These are phyloP conservation scores for Dasypus novemcinctus DNA, from an alignment of 2,113 vertebrate genomes.

Conservation along the genomic window DNA sequence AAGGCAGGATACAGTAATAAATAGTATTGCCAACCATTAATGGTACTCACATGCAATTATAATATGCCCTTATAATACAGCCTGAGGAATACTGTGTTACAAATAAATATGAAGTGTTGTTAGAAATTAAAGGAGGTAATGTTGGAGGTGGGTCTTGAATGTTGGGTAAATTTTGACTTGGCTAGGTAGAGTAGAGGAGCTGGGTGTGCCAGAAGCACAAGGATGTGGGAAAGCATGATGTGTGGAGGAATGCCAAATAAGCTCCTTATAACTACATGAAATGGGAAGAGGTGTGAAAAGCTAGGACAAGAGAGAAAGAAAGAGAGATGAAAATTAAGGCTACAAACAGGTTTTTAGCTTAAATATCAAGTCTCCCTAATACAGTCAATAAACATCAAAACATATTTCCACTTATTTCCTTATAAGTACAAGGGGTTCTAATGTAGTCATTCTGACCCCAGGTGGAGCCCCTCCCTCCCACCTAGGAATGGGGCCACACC, in stretches of 20 bases:
- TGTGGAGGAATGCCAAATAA: not conserved
- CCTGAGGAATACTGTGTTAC: not conserved
- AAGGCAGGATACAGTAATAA: not conserved
- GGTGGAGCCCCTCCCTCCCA: not conserved
- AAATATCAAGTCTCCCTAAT: not conserved
- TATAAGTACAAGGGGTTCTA: not conserved
- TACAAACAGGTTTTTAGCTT: not conserved
- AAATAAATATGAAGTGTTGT: not conserved
- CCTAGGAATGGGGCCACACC: too few species aligned
- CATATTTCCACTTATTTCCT: not conserved
- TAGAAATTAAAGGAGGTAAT: not conserved
- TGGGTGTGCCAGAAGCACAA: not conserved
- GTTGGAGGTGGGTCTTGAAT: not conserved
- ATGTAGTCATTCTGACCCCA: not conserved
- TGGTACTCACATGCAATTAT: not conserved
- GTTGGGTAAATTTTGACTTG: not conserved
- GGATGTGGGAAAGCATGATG: not conserved
- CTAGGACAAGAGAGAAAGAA: not conserved
- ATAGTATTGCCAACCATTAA: not conserved
- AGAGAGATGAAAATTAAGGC: not conserved
- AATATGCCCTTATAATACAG: not conserved
- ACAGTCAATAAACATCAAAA: not conserved
- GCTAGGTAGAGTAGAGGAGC: not conserved
- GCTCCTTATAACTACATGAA: not conserved
- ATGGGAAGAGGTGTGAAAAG: not conserved